Conservation (phyloP, 53 echinoderm and acorn worm species). For the Holothuria leucospilota region DNA sequence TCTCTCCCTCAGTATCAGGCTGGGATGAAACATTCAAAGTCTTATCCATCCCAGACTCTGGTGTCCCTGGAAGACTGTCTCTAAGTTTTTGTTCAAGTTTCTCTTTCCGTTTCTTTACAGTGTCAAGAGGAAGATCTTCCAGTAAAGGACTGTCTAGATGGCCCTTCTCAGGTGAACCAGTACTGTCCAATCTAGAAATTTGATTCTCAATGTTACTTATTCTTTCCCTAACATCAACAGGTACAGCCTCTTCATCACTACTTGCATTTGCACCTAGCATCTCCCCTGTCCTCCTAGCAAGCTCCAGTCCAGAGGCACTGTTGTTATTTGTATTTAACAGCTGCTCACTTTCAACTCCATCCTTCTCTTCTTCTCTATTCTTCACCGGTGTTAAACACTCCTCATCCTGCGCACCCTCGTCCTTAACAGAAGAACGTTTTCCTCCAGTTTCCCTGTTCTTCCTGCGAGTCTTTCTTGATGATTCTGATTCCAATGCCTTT, state of each 20-base stretch:
- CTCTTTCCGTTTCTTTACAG: conserved; percentile 86
- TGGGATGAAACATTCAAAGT: background rate
- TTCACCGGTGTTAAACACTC: background rate
- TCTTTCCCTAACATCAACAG: conserved; percentile 28
- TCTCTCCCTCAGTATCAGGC: conserved; percentile 42
- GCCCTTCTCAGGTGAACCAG: conserved; percentile 42
- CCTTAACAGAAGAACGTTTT: background rate
- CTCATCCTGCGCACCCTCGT: background rate
- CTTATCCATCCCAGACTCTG: conserved; percentile 42
- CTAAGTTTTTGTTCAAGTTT: conserved; percentile 86
- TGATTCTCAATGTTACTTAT: conserved; percentile 63
- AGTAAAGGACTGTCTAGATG: conserved; percentile 50
- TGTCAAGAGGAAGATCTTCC: conserved; percentile 64
- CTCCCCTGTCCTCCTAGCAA: conserved; percentile 43
- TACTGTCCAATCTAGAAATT: conserved; percentile 44
- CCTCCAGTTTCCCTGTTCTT: background rate
- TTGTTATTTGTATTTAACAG: conserved; percentile 88
- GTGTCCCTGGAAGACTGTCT: conserved; percentile 65
- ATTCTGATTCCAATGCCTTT: background rate
- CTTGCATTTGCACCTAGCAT: conserved; percentile 12
- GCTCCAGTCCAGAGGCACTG: conserved; percentile 74
- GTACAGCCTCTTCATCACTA: background rate
- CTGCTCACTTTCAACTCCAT: background rate
- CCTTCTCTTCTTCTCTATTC: background rate
- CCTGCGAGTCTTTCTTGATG: background rate